Evolutionary conservation across 2,888 invertebrate species (phyloP), one percentile per base, ranked within the genome.

Genomic region (Barypeithes pellucidus): DNA sequence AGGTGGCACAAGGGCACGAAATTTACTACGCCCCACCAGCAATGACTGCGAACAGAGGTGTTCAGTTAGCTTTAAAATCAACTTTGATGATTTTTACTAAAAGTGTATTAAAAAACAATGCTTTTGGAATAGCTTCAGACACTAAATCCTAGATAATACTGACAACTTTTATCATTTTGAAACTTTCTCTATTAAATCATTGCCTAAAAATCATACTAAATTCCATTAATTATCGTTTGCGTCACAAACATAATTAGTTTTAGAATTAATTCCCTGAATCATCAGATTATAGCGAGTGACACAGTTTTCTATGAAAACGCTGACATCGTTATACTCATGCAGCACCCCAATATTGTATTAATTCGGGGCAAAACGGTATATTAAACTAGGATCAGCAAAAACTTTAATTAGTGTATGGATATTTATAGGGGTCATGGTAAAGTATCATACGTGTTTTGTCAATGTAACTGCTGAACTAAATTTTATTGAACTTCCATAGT

Each of bases 241-340:
- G 50, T 50, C 50, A 65, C 39, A 65, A 52, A 16, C 18, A 52
- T 65, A 65, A 61, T 61, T 61, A 61, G 43, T 61, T 61, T 43
- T 61, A 29, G 33, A 45, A 65, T 65, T 65, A 65, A 65, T 65
- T 65, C 33, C 33, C 47, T 39, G 18, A 65, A 61, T 61, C 41
- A 61, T 41, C 43, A 24, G 45, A 45, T n/a, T 45, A 12, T 9
- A 22, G n/a, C 29, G 29, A 9, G 16, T 33, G 54, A 57, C 54
- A 57, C 33, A 33, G 54, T 57, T 57, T 33, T 33, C 54, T 57
- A 33, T 57, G 33, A 57, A 57, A 57, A 24, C 8, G 54, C 54
- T 57, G 54, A 57, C 54, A 57, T 57, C 33, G 33, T 57, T 33
- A 18, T 57, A 52, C 8, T 24, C 24, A 16, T 3, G 7, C 33